phyloP scores from a whole-genome alignment of 1,140 invertebrate species.

The Temnothorax nylanderi region DNA sequence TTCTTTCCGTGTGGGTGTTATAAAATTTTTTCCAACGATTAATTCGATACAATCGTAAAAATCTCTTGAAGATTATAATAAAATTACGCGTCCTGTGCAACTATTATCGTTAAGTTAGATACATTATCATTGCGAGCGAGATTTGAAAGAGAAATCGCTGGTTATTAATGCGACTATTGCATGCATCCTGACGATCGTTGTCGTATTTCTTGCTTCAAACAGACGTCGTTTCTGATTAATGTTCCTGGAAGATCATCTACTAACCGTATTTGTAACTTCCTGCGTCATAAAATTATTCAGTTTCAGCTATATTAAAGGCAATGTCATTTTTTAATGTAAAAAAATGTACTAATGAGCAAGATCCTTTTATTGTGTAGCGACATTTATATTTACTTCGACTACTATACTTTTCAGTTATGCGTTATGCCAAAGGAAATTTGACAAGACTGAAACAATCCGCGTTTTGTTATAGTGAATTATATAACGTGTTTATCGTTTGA shows the following conservation, averaged over 20 bases:
- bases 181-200: conserved; percentile 12
- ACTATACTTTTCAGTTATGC: not conserved
- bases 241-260: not conserved
- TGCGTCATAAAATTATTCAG: not conserved
- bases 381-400: not conserved
- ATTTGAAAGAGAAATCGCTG: conserved; percentile 26
- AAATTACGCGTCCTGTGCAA: not conserved
- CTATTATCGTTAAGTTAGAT: not conserved
- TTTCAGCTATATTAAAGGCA: not conserved
- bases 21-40: not conserved
- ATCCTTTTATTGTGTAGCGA: not conserved
- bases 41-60: not conserved
- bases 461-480: conserved; percentile 16
- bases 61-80: not conserved
- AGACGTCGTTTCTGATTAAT: conserved; percentile 43
- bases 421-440: not conserved
- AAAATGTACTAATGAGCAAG: not conserved
- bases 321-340: not conserved
- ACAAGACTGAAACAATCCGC: not conserved
- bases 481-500: not conserved
- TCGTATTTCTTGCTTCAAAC: conserved; percentile 20
- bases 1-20: not conserved
- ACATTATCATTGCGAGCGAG: conserved; percentile 26
- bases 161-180: conserved; percentile 54
- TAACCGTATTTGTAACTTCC: conserved; percentile 16